Base-by-base conservation (phyloP, 2,888 invertebrate genomes). In the Liodrosophila aerea region DNA sequence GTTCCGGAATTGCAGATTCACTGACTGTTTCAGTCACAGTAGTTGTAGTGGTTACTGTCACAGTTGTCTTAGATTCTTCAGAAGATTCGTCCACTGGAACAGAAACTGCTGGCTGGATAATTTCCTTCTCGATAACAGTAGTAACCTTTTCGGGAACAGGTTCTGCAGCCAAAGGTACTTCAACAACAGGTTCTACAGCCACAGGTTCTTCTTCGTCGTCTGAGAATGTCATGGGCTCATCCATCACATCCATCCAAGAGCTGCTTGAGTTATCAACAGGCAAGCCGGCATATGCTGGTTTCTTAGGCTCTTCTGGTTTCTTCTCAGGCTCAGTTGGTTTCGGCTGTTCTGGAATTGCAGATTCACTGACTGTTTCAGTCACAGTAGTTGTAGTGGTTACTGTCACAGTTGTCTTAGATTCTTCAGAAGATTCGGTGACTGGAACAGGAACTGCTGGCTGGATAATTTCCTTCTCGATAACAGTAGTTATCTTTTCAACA, bases 161-260 rank as follows among this genome's bases (percentile, higher is more conserved):
- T 52, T 88, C 85, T 61, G 88, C 87, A 27, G 87, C 73, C 9
- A 87, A 86, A 29, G 87, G 73, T 29, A 85, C 88, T 47, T 77
- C 85, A 53, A 86, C 85, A 0, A 68, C 58, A n/a, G 58, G 47
- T 43, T 53, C 22, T 22, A 22, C 85, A 53, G 86, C 85, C 0
- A 68, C 58, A n/a, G 58, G 47, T 43, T 53, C 22, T 22, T 4
- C 5, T 22, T 59, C 51, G 1, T 63, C 50, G 16, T 49, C 44
- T 2, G 39, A 37, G 50, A 49, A 50, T 4, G 29, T 64, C 57
- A 88, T 85, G 7, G 87, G 86, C 60, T 90, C 88, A 41, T 90
- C 89, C 13, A 87, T 57, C 13, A 85, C 83, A 54, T 82, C 68
- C 80, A 90, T 83, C 70, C 75, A 75, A 2, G 69, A 51, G 15